Percentiles rank a stretch among this genome's conserved stretches.
Evolutionary conservation across 2,797 vertebrate genomes (phyloP).

Genomic region (Capromys pilorides): DNA sequence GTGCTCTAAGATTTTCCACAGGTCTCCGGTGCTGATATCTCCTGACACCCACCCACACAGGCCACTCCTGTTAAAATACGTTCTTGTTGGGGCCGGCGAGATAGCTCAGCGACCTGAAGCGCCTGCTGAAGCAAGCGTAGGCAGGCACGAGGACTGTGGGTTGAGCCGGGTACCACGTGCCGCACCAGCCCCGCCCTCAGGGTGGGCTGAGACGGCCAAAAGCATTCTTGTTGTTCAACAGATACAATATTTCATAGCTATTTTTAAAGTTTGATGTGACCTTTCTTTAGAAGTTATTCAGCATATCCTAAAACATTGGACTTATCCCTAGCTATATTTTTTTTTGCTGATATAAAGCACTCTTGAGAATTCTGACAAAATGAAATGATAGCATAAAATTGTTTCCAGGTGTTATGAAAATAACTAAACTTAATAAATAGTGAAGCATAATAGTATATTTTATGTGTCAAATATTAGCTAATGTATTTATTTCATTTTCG

Average conservation of each 20-base stretch:
- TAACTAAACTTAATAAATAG: conserved; percentile 32
- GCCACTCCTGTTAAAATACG: conserved; percentile 24
- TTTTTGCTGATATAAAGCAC: neutral
- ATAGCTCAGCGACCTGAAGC: too few species aligned
- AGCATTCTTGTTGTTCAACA: neutral
- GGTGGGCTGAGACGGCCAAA: too few species aligned
- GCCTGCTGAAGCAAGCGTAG: too few species aligned
- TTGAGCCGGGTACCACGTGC: too few species aligned
- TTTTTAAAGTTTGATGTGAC: conserved; percentile 23
- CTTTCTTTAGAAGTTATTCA: conserved; percentile 55
- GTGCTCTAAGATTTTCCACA: neutral
- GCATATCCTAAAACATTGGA: conserved; percentile 16
- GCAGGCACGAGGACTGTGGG: too few species aligned
- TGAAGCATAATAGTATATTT: neutral
- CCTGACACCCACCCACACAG: neutral
- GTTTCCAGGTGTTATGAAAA: conserved; percentile 21
- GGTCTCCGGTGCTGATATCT: neutral
- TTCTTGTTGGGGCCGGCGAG: neutral
- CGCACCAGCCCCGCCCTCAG: too few species aligned
- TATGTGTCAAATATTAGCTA: conserved; percentile 43
- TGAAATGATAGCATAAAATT: conserved; percentile 19
- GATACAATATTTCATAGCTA: conserved; percentile 13
- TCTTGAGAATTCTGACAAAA: conserved; percentile 43
- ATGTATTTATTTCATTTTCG: conserved; percentile 38
- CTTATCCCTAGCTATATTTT: conserved; percentile 15